A percentile compares a stretch with the other conserved stretches of the same genome.
Evolutionary conservation across 2,888 invertebrate species (phyloP).

Genomic region (Drosophila aldrichi): DNA sequence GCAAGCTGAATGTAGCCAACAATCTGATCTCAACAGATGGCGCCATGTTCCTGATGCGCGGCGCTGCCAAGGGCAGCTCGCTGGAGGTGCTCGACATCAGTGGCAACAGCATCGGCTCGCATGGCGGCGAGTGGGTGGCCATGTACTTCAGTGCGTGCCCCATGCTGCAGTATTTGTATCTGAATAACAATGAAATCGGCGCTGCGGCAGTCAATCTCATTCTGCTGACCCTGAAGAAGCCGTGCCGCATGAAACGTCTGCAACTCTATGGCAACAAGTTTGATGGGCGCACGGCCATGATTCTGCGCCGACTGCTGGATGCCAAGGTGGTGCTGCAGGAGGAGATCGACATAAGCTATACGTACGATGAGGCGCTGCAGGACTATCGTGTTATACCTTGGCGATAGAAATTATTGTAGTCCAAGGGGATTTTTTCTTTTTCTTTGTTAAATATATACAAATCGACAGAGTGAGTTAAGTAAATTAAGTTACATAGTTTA

Average conservation of each 20-base stretch:
- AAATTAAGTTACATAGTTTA: neutral
- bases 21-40: constrained; percentile 82
- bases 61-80: constrained; percentile 53
- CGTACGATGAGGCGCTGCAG: constrained; percentile 68
- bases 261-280: constrained; percentile 79
- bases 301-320: constrained; percentile 74
- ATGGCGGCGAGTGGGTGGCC: constrained; percentile 82
- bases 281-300: constrained; percentile 61
- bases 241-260: constrained; percentile 64
- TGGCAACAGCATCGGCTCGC: constrained; percentile 73
- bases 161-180: constrained; percentile 70
- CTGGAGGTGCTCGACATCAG: constrained; percentile 77
- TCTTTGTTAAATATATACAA: neutral
- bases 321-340: constrained; percentile 69
- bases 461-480: neutral
- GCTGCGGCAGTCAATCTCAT: constrained; percentile 68
- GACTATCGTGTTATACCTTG: constrained; percentile 79
- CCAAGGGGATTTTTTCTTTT: neutral
- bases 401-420: constrained; percentile 30
- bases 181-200: constrained; percentile 78
- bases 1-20: constrained; percentile 68
- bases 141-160: constrained; percentile 68
- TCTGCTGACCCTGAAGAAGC: constrained; percentile 78
- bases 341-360: constrained; percentile 67
- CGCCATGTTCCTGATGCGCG: constrained; percentile 69